Conservation (phyloP, 2,888 invertebrate genomes). For the Megaustenia siamemsis region DNA sequence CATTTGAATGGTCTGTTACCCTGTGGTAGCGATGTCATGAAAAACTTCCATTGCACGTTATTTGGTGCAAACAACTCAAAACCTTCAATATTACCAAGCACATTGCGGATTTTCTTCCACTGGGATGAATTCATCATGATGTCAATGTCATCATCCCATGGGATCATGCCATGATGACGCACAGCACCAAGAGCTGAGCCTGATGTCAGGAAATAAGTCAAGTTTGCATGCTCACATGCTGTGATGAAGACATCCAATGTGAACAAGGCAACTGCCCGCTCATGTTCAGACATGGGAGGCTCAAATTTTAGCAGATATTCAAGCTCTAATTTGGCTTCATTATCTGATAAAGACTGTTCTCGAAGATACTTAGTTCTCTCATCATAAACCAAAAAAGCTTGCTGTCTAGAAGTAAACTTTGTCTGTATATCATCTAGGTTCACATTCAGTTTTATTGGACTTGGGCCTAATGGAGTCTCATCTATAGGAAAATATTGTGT, state of each 20-base stretch:
- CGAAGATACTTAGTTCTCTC: conserved; percentile 5
- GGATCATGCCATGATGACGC: conserved; percentile 67
- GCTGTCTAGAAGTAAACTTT: conserved; percentile 18
- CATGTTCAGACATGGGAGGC: conserved; percentile 46
- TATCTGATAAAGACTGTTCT: conserved; percentile 7
- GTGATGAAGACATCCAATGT: conserved; percentile 42
- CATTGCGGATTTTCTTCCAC: conserved; percentile 54
- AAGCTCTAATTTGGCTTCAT: conserved; percentile 12
- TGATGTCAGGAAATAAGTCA: conserved; percentile 54
- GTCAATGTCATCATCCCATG: conserved; percentile 72
- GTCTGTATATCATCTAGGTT: conserved; percentile 31
- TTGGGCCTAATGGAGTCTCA: conserved; percentile 12
- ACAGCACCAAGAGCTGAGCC: conserved; percentile 56
- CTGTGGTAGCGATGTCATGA: conserved; percentile 53
- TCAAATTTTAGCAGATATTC: conserved; percentile 38
- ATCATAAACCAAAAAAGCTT: conserved; percentile 17
- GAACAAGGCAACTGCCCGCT: conserved; percentile 38
- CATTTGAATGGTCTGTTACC: conserved; percentile 64
- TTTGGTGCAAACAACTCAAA: conserved; percentile 58
- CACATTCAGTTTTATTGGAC: conserved; percentile 29
- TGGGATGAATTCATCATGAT: conserved; percentile 62
- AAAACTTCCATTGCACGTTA: conserved; percentile 66
- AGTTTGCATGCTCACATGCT: conserved; percentile 50
- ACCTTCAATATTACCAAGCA: conserved; percentile 59
- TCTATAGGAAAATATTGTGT: conserved; percentile 47